phyloP scores from a whole-genome alignment of 1,140 invertebrate species.

The Schlechtendalia chinensis region DNA sequence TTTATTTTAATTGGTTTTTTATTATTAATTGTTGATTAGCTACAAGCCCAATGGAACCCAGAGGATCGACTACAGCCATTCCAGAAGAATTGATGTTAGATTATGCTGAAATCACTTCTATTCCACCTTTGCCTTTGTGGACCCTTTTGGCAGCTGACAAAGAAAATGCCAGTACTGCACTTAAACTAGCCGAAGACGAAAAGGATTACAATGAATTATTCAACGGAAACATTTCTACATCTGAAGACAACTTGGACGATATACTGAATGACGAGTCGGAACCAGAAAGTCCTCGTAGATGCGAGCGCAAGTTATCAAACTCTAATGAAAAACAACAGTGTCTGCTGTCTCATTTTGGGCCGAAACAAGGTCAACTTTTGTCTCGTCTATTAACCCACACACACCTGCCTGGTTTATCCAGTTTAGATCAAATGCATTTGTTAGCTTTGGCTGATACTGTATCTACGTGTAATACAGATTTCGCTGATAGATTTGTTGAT shows the following conservation, averaged over 20 bases:
- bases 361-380: constrained; percentile 73
- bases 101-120: constrained; percentile 93
- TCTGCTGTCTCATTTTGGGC: constrained; percentile 75
- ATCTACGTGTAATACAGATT: constrained; percentile 85
- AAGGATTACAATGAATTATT: constrained; percentile 86
- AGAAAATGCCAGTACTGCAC: constrained; percentile 58
- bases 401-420: constrained; percentile 93
- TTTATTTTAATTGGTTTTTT: background rate
- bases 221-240: constrained; percentile 67
- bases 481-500: constrained; percentile 77
- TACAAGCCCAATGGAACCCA: constrained; percentile 58
- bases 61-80: constrained; percentile 62
- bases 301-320: constrained; percentile 64
- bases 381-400: constrained; percentile 91
- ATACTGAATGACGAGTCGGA: constrained; percentile 67
- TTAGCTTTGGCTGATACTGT: constrained; percentile 96
- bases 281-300: constrained; percentile 60
- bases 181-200: constrained; percentile 51
- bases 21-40: constrained; percentile 51
- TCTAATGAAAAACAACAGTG: constrained; percentile 67
- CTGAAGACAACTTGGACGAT: constrained; percentile 81
- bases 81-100: constrained; percentile 86
- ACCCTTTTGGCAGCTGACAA: constrained; percentile 91
- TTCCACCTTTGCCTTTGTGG: constrained; percentile 94
- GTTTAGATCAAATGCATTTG: constrained; percentile 98